These are phyloP conservation scores for Cyrtodaria siliqua DNA, from an alignment of 2,888 invertebrate genomes.

Conservation along the genomic window DNA sequence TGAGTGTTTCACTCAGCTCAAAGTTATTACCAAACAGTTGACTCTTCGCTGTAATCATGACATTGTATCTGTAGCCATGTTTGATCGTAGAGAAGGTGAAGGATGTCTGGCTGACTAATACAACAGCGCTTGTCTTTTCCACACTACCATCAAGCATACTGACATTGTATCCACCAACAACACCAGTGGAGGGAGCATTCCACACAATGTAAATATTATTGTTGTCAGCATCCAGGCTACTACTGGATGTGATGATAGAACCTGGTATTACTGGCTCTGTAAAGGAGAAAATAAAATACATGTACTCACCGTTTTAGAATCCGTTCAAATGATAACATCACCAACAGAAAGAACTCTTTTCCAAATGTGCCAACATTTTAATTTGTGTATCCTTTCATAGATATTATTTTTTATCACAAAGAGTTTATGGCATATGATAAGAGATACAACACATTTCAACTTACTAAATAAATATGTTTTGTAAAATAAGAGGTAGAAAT, in stretches of 20 bases:
- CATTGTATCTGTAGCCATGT: conserved; percentile 32
- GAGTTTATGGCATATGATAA: too few relatives aligned
- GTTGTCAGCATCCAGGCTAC: conserved; percentile 18
- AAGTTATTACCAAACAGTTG: conserved; percentile 9
- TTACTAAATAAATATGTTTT: too few relatives aligned
- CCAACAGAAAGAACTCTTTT: too few relatives aligned
- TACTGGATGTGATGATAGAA: background rate
- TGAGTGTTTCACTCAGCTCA: conserved; percentile 12
- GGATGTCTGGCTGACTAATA: background rate
- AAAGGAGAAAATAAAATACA: too few relatives aligned
- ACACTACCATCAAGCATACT: conserved; percentile 1
- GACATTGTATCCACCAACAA: conserved; percentile 10
- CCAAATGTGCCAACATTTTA: too few relatives aligned
- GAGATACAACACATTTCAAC: too few relatives aligned
- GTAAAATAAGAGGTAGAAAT: too few relatives aligned
- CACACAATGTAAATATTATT: background rate
- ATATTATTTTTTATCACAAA: too few relatives aligned
- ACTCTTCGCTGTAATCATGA: conserved; percentile 28
- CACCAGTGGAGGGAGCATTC: conserved; percentile 4
- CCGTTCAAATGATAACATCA: too few relatives aligned
- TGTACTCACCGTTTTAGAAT: too few relatives aligned
- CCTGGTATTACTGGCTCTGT: too few relatives aligned
- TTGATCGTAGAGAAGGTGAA: background rate
- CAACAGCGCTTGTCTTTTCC: background rate
- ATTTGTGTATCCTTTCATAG: too few relatives aligned